phyloP scores from a whole-genome alignment of 2,113 vertebrate genomes.

The Conger conger region DNA sequence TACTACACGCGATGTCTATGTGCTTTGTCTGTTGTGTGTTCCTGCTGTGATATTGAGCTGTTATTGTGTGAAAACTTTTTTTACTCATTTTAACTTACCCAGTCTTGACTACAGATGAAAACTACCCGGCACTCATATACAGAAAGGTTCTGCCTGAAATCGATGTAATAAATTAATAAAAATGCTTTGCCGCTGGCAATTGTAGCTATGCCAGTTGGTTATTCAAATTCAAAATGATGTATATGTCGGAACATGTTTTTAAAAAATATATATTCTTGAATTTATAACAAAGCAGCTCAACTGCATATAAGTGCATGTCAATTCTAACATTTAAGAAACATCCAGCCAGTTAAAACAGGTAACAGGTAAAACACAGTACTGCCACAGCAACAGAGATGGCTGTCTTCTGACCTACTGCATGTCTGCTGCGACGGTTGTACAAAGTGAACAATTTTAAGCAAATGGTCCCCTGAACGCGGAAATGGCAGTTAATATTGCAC shows the following conservation, averaged over 20 bases:
- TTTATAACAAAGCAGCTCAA: background rate
- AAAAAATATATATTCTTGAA: background rate
- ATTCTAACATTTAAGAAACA: background rate
- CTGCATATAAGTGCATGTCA: background rate
- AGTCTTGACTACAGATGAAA: too few relatives aligned
- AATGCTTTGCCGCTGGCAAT: too few relatives aligned
- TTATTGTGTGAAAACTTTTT: too few relatives aligned
- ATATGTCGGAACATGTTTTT: background rate
- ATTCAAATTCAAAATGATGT: background rate
- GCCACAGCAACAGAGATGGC: background rate
- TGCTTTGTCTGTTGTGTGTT: too few relatives aligned
- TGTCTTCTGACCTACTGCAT: background rate
- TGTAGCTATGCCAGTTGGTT: background rate
- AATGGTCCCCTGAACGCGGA: background rate
- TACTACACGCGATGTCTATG: too few relatives aligned
- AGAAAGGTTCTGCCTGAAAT: too few relatives aligned
- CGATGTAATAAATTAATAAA: too few relatives aligned
- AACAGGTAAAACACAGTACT: background rate
- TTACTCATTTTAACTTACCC: too few relatives aligned
- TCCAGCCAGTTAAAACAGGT: background rate
- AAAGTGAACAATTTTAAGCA: background rate
- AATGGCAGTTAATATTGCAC: conserved; percentile 4
- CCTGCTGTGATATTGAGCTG: too few relatives aligned
- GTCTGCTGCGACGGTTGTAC: background rate
- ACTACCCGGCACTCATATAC: too few relatives aligned